phyloP scores from a whole-genome alignment of 2,888 invertebrate genomes.

The Cheilosia pagana region DNA sequence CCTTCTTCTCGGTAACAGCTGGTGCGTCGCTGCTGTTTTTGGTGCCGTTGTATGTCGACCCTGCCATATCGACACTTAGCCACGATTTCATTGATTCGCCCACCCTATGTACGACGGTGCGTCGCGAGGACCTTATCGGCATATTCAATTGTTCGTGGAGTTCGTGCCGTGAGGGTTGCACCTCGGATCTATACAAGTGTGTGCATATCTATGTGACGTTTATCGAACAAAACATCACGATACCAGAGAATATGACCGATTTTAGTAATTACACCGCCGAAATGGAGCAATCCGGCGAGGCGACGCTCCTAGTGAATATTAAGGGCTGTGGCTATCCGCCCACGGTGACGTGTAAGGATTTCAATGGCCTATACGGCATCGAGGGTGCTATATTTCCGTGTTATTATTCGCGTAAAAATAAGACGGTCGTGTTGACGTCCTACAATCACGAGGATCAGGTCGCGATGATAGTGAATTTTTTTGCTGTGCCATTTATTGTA shows the following conservation, averaged over 20 bases:
- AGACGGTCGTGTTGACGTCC: conserved; percentile 91
- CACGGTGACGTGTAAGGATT: conserved; percentile 91
- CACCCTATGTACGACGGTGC: conserved; percentile 92
- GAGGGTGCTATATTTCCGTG: conserved; percentile 92
- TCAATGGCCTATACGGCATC: conserved; percentile 89
- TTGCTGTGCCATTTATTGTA: conserved; percentile 92
- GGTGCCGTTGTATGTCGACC: conserved; percentile 91
- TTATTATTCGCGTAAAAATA: conserved; percentile 93
- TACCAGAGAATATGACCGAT: conserved; percentile 83
- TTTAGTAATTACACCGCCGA: conserved; percentile 82
- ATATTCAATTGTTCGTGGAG: conserved; percentile 96
- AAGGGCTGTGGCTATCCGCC: conserved; percentile 97
- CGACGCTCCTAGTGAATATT: conserved; percentile 91
- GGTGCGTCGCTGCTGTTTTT: conserved; percentile 89
- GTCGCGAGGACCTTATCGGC: conserved; percentile 92
- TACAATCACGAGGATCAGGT: conserved; percentile 93
- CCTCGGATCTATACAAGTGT: conserved; percentile 90
- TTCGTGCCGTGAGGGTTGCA: conserved; percentile 95
- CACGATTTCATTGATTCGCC: conserved; percentile 94
- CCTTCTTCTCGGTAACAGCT: conserved; percentile 88
- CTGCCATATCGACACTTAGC: conserved; percentile 93
- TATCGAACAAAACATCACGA: conserved; percentile 83
- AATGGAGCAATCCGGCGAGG: conserved; percentile 84
- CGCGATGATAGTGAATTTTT: conserved; percentile 91
- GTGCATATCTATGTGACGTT: conserved; percentile 87